phyloP scores from a whole-genome alignment of 1,140 invertebrate genomes.

The Philaenus spumarius region DNA sequence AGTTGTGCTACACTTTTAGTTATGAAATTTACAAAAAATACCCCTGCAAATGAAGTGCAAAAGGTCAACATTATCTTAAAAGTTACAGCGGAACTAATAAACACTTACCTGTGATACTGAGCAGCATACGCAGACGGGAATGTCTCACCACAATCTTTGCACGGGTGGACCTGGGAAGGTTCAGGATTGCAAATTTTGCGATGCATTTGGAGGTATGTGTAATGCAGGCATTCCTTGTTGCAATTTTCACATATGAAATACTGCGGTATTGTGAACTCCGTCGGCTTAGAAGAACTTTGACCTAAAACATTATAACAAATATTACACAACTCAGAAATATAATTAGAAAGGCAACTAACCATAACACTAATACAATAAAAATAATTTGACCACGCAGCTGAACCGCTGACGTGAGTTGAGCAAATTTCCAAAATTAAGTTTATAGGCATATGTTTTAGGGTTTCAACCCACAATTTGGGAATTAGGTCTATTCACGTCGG shows the following conservation, averaged over 20 bases:
- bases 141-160: conserved; percentile 39
- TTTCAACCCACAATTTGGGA: too few relatives aligned
- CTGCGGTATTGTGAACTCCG: conserved; percentile 43
- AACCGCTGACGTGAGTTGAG: too few relatives aligned
- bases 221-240: conserved; percentile 40
- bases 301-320: not conserved
- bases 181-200: conserved; percentile 42
- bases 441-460: too few relatives aligned
- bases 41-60: too few relatives aligned
- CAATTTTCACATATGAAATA: conserved; percentile 42
- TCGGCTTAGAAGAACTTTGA: conserved; percentile 24
- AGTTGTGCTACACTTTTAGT: too few relatives aligned
- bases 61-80: too few relatives aligned
- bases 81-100: too few relatives aligned
- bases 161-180: conserved; percentile 22
- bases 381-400: too few relatives aligned
- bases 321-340: not conserved
- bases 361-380: not conserved
- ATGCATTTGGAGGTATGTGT: conserved; percentile 43
- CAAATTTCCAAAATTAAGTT: too few relatives aligned
- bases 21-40: too few relatives aligned
- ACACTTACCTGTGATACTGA: not conserved
- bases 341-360: not conserved
- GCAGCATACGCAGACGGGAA: conserved; percentile 32
- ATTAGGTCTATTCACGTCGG: too few relatives aligned